Percentiles rank a stretch among this genome's conserved stretches.
Evolutionary conservation across 1,140 invertebrate genomes (phyloP).

Genomic region (Trichonephila clavata): DNA sequence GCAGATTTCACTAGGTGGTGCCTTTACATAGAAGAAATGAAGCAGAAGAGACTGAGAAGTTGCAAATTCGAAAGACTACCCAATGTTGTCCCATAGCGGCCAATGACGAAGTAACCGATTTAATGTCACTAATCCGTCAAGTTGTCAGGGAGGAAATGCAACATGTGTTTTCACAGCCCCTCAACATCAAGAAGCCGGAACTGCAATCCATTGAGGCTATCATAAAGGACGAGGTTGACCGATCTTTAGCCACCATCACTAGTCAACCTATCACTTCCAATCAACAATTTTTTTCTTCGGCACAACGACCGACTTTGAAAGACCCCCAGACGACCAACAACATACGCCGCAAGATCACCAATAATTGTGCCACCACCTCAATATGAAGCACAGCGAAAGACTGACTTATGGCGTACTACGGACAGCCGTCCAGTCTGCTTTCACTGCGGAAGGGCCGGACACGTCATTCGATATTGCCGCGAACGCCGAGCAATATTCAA

Average conservation of each 20-base stretch:
- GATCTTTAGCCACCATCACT: too few relatives aligned
- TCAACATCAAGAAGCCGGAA: too few relatives aligned
- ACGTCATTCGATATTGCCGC: not conserved
- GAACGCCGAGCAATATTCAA: too few relatives aligned
- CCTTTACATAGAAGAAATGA: not conserved
- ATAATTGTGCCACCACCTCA: not conserved
- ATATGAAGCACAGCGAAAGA: not conserved
- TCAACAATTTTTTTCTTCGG: too few relatives aligned
- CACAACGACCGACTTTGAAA: too few relatives aligned
- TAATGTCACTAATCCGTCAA: not conserved
- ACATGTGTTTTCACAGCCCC: not conserved
- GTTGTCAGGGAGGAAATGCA: not conserved
- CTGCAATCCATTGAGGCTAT: too few relatives aligned
- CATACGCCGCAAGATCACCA: too few relatives aligned
- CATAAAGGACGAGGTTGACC: too few relatives aligned
- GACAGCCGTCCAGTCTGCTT: not conserved
- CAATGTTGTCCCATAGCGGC: not conserved
- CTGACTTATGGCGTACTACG: too few relatives aligned
- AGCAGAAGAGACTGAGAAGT: not conserved
- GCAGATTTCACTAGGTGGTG: too few relatives aligned
- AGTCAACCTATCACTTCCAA: too few relatives aligned
- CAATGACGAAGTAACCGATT: not conserved
- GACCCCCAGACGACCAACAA: too few relatives aligned
- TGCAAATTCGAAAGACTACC: not conserved
- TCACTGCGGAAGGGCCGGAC: not conserved